Conservation (phyloP, 2,888 invertebrate genomes). For the Alentia gelatinosa region DNA sequence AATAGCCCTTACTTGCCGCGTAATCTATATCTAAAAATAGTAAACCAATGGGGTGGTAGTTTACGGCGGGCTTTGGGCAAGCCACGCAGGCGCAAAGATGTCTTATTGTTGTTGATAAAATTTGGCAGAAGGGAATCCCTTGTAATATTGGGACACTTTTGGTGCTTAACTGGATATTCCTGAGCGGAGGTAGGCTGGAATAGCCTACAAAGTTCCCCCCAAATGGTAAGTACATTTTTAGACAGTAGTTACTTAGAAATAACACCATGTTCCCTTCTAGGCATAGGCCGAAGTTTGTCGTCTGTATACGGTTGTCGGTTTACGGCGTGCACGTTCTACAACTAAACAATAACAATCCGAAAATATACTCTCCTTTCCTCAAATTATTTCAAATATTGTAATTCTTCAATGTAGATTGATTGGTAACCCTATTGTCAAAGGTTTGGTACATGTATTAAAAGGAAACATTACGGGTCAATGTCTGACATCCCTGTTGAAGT, state of each 20-base stretch:
- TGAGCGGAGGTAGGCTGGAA: slow-evolving; percentile 23
- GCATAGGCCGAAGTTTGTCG: slow-evolving; percentile 36
- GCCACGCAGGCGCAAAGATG: slow-evolving; percentile 45
- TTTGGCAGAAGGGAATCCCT: slow-evolving; percentile 56
- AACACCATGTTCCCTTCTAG: neutral
- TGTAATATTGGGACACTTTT: slow-evolving; percentile 49
- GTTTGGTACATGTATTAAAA: neutral
- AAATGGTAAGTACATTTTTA: slow-evolving; percentile 53
- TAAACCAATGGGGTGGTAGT: neutral
- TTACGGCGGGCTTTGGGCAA: neutral
- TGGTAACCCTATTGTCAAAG: neutral
- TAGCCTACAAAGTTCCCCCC: slow-evolving; percentile 41
- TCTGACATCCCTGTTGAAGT: neutral
- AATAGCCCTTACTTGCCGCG: neutral
- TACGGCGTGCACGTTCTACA: slow-evolving; percentile 22
- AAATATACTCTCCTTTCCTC: neutral
- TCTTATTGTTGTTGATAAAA: slow-evolving; percentile 59
- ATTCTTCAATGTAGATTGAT: neutral
- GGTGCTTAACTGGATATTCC: slow-evolving; percentile 50
- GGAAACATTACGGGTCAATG: too few relatives aligned
- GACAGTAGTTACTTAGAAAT: neutral
- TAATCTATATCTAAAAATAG: slow-evolving; percentile 48
- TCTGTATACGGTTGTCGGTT: slow-evolving; percentile 34
- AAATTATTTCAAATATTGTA: neutral
- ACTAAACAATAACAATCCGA: slow-evolving; percentile 44